A percentile compares a stretch with the other conserved stretches of the same genome.
phyloP scores from a whole-genome alignment of 2,113 vertebrate species.

The Platichthys stellatus region DNA sequence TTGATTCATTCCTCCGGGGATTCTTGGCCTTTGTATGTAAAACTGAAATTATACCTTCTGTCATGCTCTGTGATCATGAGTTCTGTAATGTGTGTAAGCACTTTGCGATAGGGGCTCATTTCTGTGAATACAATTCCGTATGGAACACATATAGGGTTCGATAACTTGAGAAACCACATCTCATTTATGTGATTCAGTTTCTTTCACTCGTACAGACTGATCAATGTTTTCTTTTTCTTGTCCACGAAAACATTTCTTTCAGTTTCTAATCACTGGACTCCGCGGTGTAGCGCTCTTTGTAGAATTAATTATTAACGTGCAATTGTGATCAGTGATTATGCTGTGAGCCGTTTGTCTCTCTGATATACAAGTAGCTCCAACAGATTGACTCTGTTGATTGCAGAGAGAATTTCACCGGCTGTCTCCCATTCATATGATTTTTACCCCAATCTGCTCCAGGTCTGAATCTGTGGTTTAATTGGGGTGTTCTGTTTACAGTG shows the following conservation, averaged over 20 bases:
- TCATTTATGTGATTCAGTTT: not conserved
- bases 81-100: not conserved
- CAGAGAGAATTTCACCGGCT: not conserved
- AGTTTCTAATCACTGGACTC: not conserved
- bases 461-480: not conserved
- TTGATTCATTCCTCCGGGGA: not conserved
- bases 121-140: not conserved
- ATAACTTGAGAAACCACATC: not conserved
- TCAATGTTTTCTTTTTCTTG: not conserved
- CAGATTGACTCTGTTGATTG: not conserved
- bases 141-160: not conserved
- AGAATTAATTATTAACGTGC: not conserved
- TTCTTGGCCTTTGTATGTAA: not conserved
- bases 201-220: not conserved
- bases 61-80: not conserved
- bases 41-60: not conserved
- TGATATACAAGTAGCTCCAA: not conserved
- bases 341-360: not conserved
- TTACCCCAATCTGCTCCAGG: not conserved
- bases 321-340: not conserved
- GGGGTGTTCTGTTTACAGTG: too few relatives aligned
- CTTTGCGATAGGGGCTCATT: not conserved
- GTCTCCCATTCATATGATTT: not conserved
- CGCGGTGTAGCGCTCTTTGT: not conserved
- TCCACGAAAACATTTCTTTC: not conserved